Percentiles rank a stretch among this genome's conserved stretches.
Evolutionary conservation across 2,113 vertebrate species (phyloP).

Genomic region (Egretta garzetta): DNA sequence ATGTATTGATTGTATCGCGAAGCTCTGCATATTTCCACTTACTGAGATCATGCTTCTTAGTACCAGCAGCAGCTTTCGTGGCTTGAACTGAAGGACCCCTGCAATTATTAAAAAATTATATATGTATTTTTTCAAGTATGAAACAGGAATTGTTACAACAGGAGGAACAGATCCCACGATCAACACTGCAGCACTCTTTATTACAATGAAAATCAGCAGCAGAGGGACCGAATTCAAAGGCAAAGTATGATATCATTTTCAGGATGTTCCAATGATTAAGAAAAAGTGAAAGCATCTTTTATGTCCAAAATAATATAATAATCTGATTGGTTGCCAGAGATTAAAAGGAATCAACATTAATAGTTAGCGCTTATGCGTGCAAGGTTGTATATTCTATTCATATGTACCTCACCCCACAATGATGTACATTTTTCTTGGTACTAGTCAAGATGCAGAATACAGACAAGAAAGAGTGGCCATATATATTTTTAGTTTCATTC

Average conservation of each 20-base stretch:
- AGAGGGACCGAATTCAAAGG: neutral
- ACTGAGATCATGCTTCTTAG: constrained; percentile 94
- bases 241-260: neutral
- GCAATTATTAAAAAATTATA: neutral
- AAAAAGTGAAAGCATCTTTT: neutral
- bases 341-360: neutral
- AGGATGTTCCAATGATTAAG: neutral
- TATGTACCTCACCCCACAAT: neutral
- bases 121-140: neutral
- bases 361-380: neutral
- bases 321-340: neutral
- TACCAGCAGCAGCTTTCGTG: constrained; percentile 85
- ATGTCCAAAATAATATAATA: neutral
- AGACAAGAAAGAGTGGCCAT: neutral
- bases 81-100: constrained; percentile 91
- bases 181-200: neutral
- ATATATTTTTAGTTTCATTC: neutral
- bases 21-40: constrained; percentile 99
- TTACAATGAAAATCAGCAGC: neutral
- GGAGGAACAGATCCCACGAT: neutral
- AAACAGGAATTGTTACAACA: neutral
- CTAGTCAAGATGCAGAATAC: neutral
- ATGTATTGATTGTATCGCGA: constrained; percentile 96
- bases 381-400: neutral
- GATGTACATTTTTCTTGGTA: neutral